Base-by-base conservation (phyloP, 2,888 invertebrate species). In the Rhaphigaster nebulosa region DNA sequence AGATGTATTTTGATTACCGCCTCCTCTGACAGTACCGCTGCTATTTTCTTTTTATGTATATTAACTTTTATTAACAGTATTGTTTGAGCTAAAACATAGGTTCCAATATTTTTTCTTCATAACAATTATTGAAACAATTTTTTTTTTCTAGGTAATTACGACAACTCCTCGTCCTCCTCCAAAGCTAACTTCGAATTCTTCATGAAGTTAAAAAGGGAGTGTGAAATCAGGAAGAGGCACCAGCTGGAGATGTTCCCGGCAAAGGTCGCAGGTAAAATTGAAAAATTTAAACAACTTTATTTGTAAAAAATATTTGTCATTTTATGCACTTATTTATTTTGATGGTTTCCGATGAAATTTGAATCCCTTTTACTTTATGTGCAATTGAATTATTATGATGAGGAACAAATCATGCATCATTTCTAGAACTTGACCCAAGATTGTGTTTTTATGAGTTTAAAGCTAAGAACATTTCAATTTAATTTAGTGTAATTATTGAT, bases 201-300 rank as follows among this genome's bases (percentile, higher is more conserved):
- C 50, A 60, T 91, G 54, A 89, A 87, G 56, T 90, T 92, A 60
- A 92, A 92, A 70, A 91, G 91, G 50, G 91, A 92, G 29, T 92
- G 92, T 89, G 92, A 92, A 76, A 87, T 87, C n/a, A 45, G 70
- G 50, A 91, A 89, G 52, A 54, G 60, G 56, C 70, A 65, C 12
- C 91, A 91, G 80, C 45, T 91, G 87, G 54, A 91, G 3, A 89
- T 88, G 88, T 88, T 88, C 41, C 88, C 88, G 13, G 20, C 54
- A 2, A 88, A 29, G 34, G 60, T 88, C 6, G 38, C 88, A 88
- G 88, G 88, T 88, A 38, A 88, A 45, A 45, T 6, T n/a, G n/a
- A 65, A 5, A 29, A 4, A 65, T 65, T 65, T 26, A 6, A n/a
- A n/a, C n/a, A 4, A 34, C 4, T 70, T 70, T 18, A 65, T 29